Conservation (phyloP, 2,797 vertebrate genomes). For the Argyrosomus regius region DNA sequence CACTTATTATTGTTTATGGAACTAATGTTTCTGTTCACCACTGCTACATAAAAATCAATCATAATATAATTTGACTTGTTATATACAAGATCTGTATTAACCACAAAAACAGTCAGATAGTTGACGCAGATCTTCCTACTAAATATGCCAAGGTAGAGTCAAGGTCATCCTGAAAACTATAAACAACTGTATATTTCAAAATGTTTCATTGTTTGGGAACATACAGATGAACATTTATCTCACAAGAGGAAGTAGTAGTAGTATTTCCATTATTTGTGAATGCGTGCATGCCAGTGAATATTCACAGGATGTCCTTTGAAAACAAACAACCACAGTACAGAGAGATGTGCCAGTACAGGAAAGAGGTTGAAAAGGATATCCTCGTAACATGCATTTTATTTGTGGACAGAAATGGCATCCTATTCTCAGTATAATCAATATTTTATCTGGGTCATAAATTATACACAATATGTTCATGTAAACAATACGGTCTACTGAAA, state of each 20-base stretch:
- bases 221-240: slow-evolving; percentile 26
- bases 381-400: slow-evolving; percentile 59
- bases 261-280: slow-evolving; percentile 44
- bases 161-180: not conserved
- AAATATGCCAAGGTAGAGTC: not conserved
- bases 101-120: not conserved
- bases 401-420: slow-evolving; percentile 37
- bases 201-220: slow-evolving; percentile 24
- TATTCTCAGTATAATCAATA: slow-evolving; percentile 33
- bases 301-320: slow-evolving; percentile 75
- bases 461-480: slow-evolving; percentile 18
- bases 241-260: slow-evolving; percentile 37
- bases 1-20: too few relatives aligned
- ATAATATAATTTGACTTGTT: not conserved
- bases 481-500: slow-evolving; percentile 4
- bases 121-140: not conserved
- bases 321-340: slow-evolving; percentile 58
- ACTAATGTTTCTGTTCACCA: not conserved
- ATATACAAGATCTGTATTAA: not conserved
- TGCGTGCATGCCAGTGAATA: slow-evolving; percentile 25
- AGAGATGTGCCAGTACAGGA: slow-evolving; percentile 64
- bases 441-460: slow-evolving; percentile 33
- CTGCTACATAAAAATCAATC: not conserved
- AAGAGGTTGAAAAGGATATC: slow-evolving; percentile 64
- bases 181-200: slow-evolving; percentile 17